These are phyloP conservation scores for Phaetusa simplex DNA, from an alignment of 2,113 vertebrate species.

Conservation along the genomic window DNA sequence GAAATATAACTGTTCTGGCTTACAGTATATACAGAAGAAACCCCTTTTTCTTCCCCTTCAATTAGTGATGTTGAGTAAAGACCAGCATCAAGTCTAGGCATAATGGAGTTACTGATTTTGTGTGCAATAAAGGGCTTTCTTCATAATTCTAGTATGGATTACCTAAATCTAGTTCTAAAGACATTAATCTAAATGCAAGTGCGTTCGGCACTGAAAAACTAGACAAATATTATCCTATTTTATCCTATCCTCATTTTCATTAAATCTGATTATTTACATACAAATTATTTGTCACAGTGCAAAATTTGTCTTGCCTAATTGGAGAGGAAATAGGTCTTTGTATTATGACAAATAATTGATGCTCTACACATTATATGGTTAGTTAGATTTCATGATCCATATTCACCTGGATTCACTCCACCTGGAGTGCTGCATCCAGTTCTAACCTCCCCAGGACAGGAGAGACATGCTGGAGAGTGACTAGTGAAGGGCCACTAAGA, in stretches of 20 bases:
- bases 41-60: neutral
- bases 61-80: neutral
- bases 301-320: neutral
- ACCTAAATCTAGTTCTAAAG: neutral
- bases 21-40: neutral
- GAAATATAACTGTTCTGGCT: neutral
- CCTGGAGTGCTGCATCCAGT: neutral
- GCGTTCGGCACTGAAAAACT: neutral
- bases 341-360: neutral
- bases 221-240: neutral
- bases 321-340: neutral
- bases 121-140: neutral
- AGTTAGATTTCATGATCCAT: neutral
- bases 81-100: neutral
- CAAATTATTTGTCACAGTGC: neutral
- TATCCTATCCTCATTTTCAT: neutral
- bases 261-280: neutral
- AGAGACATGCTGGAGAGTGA: neutral
- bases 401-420: neutral
- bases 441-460: neutral
- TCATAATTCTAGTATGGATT: neutral
- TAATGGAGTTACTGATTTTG: neutral
- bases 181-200: neutral
- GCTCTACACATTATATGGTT: neutral
- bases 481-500: neutral